Percentiles rank a stretch among this genome's conserved stretches.
These are phyloP conservation scores for Hemibagrus wyckioides DNA, from an alignment of 2,113 vertebrate species.

Conservation along the genomic window DNA sequence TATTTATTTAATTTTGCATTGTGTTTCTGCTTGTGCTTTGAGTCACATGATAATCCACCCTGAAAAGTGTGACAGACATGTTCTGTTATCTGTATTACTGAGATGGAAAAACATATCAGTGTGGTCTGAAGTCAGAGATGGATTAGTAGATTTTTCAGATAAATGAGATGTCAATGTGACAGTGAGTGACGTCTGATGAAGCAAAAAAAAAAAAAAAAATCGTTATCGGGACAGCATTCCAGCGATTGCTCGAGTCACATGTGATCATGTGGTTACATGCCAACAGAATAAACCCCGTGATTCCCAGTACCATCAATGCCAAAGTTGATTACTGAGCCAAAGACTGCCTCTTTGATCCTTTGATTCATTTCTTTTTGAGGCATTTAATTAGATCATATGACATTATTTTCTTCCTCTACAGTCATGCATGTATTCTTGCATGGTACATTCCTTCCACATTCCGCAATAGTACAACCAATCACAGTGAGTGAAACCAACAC, in stretches of 20 bases:
- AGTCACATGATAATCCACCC: constrained; percentile 6
- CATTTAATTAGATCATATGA: background rate
- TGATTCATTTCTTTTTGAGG: background rate
- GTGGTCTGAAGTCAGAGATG: background rate
- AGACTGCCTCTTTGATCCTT: background rate
- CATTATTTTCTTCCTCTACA: background rate
- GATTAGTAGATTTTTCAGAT: constrained; percentile 10
- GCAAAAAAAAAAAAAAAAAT: constrained; percentile 60
- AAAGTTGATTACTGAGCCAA: background rate
- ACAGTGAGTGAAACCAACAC: constrained; percentile 23
- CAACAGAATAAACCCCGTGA: constrained; percentile 53
- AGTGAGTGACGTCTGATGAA: constrained; percentile 59
- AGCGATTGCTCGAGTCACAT: constrained; percentile 59
- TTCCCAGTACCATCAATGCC: constrained; percentile 53
- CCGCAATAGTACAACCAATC: constrained; percentile 23
- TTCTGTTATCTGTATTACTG: constrained; percentile 28
- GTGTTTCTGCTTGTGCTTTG: background rate
- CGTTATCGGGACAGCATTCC: constrained; percentile 60
- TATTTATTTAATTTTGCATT: background rate
- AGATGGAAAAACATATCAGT: background rate
- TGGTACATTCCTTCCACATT: background rate
- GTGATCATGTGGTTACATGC: constrained; percentile 19
- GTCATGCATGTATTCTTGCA: background rate
- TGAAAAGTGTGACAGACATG: constrained; percentile 3
- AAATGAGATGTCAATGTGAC: constrained; percentile 11